A percentile compares a stretch with the other conserved stretches of the same genome.
These are phyloP conservation scores for Himalopsyche tibetana DNA, from an alignment of 2,888 invertebrate genomes.

Conservation along the genomic window DNA sequence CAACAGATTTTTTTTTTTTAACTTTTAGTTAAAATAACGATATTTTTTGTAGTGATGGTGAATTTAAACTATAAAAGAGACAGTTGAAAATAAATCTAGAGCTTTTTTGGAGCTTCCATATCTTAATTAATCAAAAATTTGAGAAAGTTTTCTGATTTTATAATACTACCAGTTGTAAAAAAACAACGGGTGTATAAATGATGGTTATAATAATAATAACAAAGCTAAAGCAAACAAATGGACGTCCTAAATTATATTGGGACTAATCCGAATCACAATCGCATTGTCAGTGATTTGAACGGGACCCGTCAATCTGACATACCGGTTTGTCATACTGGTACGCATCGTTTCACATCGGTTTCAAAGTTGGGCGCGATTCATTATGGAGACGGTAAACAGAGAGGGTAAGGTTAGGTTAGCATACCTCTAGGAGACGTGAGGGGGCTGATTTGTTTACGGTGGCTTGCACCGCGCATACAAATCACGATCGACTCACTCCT, in stretches of 20 bases:
- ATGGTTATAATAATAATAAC: neutral
- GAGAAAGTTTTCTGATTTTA: too few relatives aligned
- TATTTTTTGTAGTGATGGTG: too few relatives aligned
- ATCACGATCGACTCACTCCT: slow-evolving; percentile 45
- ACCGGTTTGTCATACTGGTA: slow-evolving; percentile 38
- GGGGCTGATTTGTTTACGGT: slow-evolving; percentile 44
- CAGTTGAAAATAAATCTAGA: too few relatives aligned
- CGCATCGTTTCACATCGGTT: slow-evolving; percentile 38
- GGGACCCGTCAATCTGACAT: slow-evolving; percentile 2
- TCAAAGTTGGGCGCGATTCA: slow-evolving; percentile 45
- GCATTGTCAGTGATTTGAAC: slow-evolving; percentile 34
- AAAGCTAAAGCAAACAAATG: neutral
- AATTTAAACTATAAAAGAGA: too few relatives aligned
- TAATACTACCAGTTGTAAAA: too few relatives aligned
- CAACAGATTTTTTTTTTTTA: too few relatives aligned
- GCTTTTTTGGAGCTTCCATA: too few relatives aligned
- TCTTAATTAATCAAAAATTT: too few relatives aligned
- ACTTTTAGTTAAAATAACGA: too few relatives aligned
- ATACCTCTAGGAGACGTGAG: slow-evolving; percentile 49
- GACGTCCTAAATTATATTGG: slow-evolving; percentile 5
- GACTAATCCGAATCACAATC: slow-evolving; percentile 2
- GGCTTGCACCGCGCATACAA: slow-evolving; percentile 53
- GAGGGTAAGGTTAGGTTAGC: slow-evolving; percentile 36
- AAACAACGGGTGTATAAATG: neutral
- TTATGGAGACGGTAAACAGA: slow-evolving; percentile 52